Evolutionary conservation across 2,888 invertebrate genomes (phyloP), one percentile per base, ranked within the genome.

Genomic region (Melolontha melolontha): DNA sequence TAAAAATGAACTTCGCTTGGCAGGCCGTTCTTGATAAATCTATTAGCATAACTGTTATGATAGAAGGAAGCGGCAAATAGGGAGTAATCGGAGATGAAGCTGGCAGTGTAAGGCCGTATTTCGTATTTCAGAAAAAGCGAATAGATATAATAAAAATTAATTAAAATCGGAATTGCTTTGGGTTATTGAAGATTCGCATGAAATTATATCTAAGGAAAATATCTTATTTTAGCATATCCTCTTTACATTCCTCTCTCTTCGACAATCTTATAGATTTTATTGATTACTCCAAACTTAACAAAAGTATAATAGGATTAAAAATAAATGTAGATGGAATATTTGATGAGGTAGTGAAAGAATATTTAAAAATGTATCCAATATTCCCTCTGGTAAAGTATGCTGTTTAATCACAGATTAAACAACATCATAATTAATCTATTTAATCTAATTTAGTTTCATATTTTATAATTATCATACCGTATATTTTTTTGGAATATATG

Each of bases 21-120:
- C 16, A 11, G 39, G 59, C 16, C 34, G 8, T 44, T 49, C 59
- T 62, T 62, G 59, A 62, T 62, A 62, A 62, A 62, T 62, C 59
- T 62, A 62, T 62, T 62, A 62, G 47, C 59, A 62, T 62, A 62
- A 62, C 47, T 62, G 59, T 62, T 62, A 49, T 62, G 59, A 62
- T 47, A 49, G 59, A 14, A 39, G 47, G 47, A 34, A 47, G 17
- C 47, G 34, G n/a, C 11, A 8, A 47, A 29, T 44, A 34, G 16
- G 47, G 47, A 39, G 29, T 62, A 49, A 62, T 62, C 59, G 59
- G 34, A 39, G 49, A 29, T 47, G 49, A 62, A 49, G 47, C 42
- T 14, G 22, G 47, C 39, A 10, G 39, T 34, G 34, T 34, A 34
- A 62, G 47, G 47, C 59, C 29, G 59, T 62, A 47, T 47, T 62